phyloP scores from a whole-genome alignment of 2,888 invertebrate species.

The Schizaphis graminum region DNA sequence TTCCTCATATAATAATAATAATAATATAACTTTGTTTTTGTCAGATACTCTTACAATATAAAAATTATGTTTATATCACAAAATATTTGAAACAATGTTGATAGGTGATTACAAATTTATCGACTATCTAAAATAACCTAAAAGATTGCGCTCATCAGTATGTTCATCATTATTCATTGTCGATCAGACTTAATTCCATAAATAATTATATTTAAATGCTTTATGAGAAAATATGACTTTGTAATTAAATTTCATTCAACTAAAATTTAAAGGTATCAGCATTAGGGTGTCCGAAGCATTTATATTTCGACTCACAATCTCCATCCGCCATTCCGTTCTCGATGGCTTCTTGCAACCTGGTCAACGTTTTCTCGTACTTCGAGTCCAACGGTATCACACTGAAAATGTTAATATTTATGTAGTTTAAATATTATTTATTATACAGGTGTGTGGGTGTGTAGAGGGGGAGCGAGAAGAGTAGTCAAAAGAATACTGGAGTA shows the following conservation, averaged over 20 bases:
- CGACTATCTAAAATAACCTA: not conserved
- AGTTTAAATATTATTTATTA: not conserved
- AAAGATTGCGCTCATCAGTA: not conserved
- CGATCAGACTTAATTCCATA: constrained; percentile 45
- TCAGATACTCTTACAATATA: not conserved
- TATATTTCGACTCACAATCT: constrained; percentile 51
- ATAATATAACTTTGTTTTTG: not conserved
- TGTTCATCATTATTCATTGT: not conserved
- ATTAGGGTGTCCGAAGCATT: constrained; percentile 2
- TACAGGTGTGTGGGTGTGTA: not conserved
- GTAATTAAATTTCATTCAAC: not conserved
- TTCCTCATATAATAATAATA: not conserved
- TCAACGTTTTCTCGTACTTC: constrained; percentile 52
- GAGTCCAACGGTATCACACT: constrained; percentile 42
- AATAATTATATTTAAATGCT: not conserved
- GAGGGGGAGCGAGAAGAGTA: too few relatives aligned
- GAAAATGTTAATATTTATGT: not conserved
- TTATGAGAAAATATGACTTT: not conserved
- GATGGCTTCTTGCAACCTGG: constrained; percentile 50
- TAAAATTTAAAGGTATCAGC: not conserved
- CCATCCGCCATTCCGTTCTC: constrained; percentile 49
- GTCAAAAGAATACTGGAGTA: not conserved
- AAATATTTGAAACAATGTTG: not conserved
- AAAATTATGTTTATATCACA: not conserved
- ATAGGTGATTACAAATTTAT: not conserved